A percentile compares a stretch with the other conserved stretches of the same genome.
Evolutionary conservation across 2,113 vertebrate species (phyloP).

Genomic region (Egretta garzetta): DNA sequence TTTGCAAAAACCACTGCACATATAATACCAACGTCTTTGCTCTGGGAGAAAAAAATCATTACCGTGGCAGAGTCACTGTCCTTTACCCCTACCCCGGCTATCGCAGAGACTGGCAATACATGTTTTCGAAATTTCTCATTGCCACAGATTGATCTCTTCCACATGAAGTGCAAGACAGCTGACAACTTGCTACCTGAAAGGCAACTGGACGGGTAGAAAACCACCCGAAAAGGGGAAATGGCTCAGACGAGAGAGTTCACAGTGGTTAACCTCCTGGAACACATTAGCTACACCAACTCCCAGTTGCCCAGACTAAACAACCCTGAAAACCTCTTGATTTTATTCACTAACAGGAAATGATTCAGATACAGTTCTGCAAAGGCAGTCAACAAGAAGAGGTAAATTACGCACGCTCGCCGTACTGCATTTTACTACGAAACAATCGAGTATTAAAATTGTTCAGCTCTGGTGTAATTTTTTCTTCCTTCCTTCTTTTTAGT

Average conservation of each 20-base stretch:
- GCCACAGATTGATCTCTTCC: constrained; percentile 11
- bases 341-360: constrained; percentile 71
- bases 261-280: constrained; percentile 68
- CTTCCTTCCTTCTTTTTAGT: not conserved
- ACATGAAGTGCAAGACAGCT: not conserved
- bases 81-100: not conserved
- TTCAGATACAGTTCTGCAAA: constrained; percentile 63
- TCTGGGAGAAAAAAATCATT: not conserved
- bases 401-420: constrained; percentile 2
- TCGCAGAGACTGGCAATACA: not conserved
- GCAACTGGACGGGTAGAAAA: not conserved
- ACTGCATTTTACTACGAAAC: constrained; percentile 3
- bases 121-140: not conserved
- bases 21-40: constrained; percentile 15
- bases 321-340: constrained; percentile 50
- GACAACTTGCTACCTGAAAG: constrained; percentile 52
- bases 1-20: constrained; percentile 27
- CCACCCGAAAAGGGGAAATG: constrained; percentile 51
- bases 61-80: not conserved
- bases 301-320: constrained; percentile 75
- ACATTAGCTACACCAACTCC: constrained; percentile 66
- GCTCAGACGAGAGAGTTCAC: constrained; percentile 65
- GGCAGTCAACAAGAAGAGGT: constrained; percentile 54
- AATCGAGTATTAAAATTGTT: not conserved
- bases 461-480: not conserved